Evolutionary conservation across 2,797 vertebrate genomes (phyloP).

Genomic region (Triplophysa yarkandensis): DNA sequence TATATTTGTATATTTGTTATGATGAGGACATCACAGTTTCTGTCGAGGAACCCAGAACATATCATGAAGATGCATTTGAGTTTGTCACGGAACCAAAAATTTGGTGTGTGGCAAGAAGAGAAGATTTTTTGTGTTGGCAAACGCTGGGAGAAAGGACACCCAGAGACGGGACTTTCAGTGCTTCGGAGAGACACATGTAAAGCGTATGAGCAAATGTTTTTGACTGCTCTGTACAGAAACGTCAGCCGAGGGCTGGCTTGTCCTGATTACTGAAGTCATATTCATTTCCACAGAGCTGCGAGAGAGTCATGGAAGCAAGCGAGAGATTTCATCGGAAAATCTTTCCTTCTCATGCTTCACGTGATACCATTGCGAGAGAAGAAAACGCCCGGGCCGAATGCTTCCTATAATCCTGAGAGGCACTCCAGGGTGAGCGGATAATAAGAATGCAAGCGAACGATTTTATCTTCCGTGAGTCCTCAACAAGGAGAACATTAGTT

Average conservation of each 20-base stretch:
- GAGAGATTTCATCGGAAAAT: slow-evolving; percentile 6
- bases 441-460: slow-evolving; percentile 44
- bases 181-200: slow-evolving; percentile 39
- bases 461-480: slow-evolving; percentile 39
- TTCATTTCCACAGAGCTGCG: slow-evolving; percentile 35
- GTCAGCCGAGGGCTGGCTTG: slow-evolving; percentile 43
- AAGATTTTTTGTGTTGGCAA: too few relatives aligned
- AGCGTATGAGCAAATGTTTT: slow-evolving; percentile 29
- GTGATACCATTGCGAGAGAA: slow-evolving; percentile 24
- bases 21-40: not conserved
- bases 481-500: slow-evolving; percentile 47
- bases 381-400: too few relatives aligned
- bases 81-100: too few relatives aligned
- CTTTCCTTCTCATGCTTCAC: slow-evolving; percentile 38
- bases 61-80: not conserved
- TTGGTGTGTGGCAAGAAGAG: too few relatives aligned
- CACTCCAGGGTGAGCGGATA: slow-evolving; percentile 22
- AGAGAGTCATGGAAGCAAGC: not conserved
- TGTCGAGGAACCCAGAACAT: not conserved
- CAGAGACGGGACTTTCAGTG: slow-evolving; percentile 24
- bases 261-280: slow-evolving; percentile 26
- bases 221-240: slow-evolving; percentile 5
- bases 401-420: slow-evolving; percentile 43
- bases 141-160: too few relatives aligned
- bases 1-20: not conserved